A percentile compares a stretch with the other conserved stretches of the same genome.
Evolutionary conservation across 2,797 vertebrate species (phyloP).

Genomic region (Varecia variegata): DNA sequence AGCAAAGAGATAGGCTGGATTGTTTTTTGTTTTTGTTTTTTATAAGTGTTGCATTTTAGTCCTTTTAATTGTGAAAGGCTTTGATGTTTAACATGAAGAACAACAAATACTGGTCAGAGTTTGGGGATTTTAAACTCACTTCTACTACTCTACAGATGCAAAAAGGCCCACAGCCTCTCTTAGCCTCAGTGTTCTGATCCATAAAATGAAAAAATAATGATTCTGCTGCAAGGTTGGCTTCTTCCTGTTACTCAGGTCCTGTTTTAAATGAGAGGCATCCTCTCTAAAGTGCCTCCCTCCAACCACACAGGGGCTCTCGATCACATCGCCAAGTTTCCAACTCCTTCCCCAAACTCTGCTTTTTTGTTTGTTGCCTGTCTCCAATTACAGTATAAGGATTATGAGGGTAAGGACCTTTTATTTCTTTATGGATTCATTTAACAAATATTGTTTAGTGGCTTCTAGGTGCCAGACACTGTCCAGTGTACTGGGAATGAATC

Average conservation of each 20-base stretch:
- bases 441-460: not conserved
- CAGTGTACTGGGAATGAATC: too few relatives aligned
- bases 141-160: not conserved
- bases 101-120: not conserved
- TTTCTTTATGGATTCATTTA: not conserved
- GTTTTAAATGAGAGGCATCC: not conserved
- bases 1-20: not conserved
- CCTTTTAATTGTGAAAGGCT: slow-evolving; percentile 2
- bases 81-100: slow-evolving; percentile 21
- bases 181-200: not conserved
- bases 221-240: not conserved
- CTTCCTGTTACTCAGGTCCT: not conserved
- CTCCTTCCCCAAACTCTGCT: not conserved
- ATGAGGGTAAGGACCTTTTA: not conserved
- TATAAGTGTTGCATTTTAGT: not conserved
- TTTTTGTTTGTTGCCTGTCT: not conserved
- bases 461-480: not conserved
- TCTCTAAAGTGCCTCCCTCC: not conserved
- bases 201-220: not conserved
- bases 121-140: not conserved
- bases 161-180: not conserved
- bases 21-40: not conserved
- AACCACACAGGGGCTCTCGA: not conserved
- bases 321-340: not conserved
- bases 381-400: not conserved